Base-by-base conservation (phyloP, 2,113 vertebrate genomes). In the Nothoprocta pentlandii region DNA sequence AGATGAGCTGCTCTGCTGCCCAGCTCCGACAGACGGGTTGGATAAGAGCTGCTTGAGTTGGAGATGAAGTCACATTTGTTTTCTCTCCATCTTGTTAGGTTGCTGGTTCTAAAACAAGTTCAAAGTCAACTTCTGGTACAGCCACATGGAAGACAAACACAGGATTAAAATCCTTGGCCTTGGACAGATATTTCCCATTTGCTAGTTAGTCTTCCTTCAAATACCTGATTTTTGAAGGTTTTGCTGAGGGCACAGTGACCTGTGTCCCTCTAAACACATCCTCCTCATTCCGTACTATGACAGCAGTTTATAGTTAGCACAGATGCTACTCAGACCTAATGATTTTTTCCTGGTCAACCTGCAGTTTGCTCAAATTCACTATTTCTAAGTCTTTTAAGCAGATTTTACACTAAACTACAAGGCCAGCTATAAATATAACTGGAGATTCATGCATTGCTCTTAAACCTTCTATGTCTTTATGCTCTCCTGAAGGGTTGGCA, bases 211-310 rank as follows among this genome's bases (percentile, higher is more conserved):
- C 46, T 36, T 12, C 17, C 36, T 21, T 15, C 23, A 63, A 23
- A 26, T 12, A 49, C 34, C 22, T 4, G 13, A 13, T 34, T 34
- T 25, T 32, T 49, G 44, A 49, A 69, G 32, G 14, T 70, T 51
- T 70, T 19, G 19, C 22, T 71, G n/a, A 25, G 6, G 25, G 56
- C 42, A 2, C 0, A 1, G 11, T 22, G 84, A 68, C 39, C 62
- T n/a, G 46, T 17, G 36, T 87, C 81, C 69, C 53, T 81, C 23
- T 2, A 8, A 30, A 56, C n/a, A 22, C 26, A 79, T 22, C 78
- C 11, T 39, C 16, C 51, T 47, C 39, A 39, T 30, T 22, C 0
- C 1, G 47, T 0, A 2, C 21, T 0, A 0, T 3, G 3, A 85
- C 20, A 20, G 7, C 78, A 78, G 4, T 6, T 41, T 41, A 70